phyloP scores from a whole-genome alignment of 2,113 vertebrate species.

The Strigops habroptila region DNA sequence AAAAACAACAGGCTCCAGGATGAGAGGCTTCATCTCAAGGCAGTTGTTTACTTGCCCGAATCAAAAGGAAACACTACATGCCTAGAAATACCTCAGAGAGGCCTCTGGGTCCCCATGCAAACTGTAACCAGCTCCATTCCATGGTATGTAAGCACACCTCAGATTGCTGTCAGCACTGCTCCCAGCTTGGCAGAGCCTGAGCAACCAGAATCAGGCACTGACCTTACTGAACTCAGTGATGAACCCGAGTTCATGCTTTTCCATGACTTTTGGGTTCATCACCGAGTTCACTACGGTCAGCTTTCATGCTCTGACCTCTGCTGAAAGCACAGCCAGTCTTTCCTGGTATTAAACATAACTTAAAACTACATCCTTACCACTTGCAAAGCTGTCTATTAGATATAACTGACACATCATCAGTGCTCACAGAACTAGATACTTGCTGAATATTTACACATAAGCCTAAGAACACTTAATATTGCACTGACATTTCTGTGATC shows the following conservation, averaged over 20 bases:
- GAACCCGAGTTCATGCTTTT: background rate
- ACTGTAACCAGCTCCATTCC: background rate
- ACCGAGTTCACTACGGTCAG: background rate
- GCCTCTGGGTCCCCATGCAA: background rate
- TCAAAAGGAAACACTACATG: background rate
- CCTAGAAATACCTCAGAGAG: background rate
- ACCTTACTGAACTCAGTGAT: rapidly evolving
- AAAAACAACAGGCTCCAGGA: background rate
- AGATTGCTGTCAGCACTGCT: background rate
- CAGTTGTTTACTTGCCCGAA: background rate
- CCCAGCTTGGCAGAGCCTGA: background rate
- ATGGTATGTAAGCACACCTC: background rate
- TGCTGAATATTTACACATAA: background rate
- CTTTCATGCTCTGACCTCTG: background rate
- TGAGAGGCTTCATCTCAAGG: background rate
- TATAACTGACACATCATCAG: background rate
- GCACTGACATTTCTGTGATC: background rate
- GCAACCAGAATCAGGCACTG: background rate
- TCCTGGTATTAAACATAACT: background rate
- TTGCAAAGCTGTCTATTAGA: background rate
- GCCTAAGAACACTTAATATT: background rate
- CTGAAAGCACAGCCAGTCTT: background rate
- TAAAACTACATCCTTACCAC: background rate
- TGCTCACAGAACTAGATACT: background rate
- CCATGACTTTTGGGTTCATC: background rate